Base-by-base conservation (phyloP, 2,113 vertebrate genomes). In the Aythya baeri region DNA sequence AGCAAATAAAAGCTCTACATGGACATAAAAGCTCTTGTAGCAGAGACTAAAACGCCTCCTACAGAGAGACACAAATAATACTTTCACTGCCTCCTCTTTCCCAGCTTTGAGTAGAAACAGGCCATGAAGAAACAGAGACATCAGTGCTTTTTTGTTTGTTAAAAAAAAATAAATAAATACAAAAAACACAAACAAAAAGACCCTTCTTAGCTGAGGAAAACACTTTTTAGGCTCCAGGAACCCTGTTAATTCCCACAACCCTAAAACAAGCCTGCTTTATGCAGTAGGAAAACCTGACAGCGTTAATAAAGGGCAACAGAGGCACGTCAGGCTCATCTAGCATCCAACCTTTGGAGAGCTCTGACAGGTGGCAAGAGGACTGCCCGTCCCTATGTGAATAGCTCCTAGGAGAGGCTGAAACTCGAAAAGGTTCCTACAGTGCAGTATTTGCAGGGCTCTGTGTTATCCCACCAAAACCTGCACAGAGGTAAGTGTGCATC, bases 401-500 rank as follows among this genome's bases (percentile, higher is more conserved):
- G 26, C 27, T 85, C 50, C 29, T 25, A 58, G 13, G 15, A n/a
- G 18, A 77, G 21, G 46, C 7, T 44, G 18, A 58, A 52, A 70
- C 44, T 74, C 7, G 15, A 17, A 32, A 7, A 79, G 8, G 14
- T 52, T 67, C 21, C 36, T 85, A 41, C 46, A 50, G 1, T 1
- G 3, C 0, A n/a, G 43, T 9, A 3, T 8, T 66, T 23, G 13
- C 50, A 83, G 20, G 61, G 32, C 34, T 61, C 27, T 34, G 25
- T 38, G 25, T n/a, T 41, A 65, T 38, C 79, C 9, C 49, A 57
- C 0, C 1, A 34, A 2, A 43, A 4, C 4, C 5, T 31, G 20
- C 18, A 16, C 13, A 5, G 34, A 2, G 8, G 46, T 38, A 67
- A 27, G 55, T 2, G 1, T n/a, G 46, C 4, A 31, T 25, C 26